Evolutionary conservation across 2,797 vertebrate genomes (phyloP), one percentile per base, ranked within the genome.

Genomic region (Odontamblyopus lacepedii): DNA sequence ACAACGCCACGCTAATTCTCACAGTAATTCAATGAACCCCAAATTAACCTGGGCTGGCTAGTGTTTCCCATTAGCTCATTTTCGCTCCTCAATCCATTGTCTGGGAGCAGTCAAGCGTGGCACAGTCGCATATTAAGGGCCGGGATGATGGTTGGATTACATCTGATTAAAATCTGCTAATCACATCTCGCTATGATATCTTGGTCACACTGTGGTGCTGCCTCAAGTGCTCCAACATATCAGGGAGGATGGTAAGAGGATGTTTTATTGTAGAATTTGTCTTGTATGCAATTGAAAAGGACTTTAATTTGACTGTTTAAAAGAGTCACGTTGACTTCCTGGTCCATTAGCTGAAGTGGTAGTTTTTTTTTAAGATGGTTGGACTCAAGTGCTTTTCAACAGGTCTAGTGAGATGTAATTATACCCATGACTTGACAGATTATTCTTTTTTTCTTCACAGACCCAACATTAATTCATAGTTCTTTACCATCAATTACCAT

Each of bases 1-100:
- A 91, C 83, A 41, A 86, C 87, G 84, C 86, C 71, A n/a, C 23
- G 48, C 85, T 88, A 87, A 92, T 91, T 92, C 72, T 38, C 82
- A 71, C 76, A 23, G 78, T 91, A 94, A 93, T 93, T 93, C 82
- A 88, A 92, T 94, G 85, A 91, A 89, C 82, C 88, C 78, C 85
- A 86, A 93, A 94, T 94, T 85, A 93, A 93, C 91, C 89, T 89
- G 88, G 80, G 80, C 85, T 73, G 73, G 82, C 86, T 72, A 88
- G 69, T 87, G 79, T 89, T 90, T 91, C 79, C 84, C 80, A 90
- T 90, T 91, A 92, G 81, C 81, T 86, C 32, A 56, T 85, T 78
- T 35, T 50, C 11, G 65, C 82, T 85, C 72, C 82, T 65, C 69
- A 67, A 79, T 82, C 78, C 67, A 84, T 91, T 88, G 90, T 92